Base-by-base conservation (phyloP, 1,140 invertebrate genomes). In the Myzus persicae region DNA sequence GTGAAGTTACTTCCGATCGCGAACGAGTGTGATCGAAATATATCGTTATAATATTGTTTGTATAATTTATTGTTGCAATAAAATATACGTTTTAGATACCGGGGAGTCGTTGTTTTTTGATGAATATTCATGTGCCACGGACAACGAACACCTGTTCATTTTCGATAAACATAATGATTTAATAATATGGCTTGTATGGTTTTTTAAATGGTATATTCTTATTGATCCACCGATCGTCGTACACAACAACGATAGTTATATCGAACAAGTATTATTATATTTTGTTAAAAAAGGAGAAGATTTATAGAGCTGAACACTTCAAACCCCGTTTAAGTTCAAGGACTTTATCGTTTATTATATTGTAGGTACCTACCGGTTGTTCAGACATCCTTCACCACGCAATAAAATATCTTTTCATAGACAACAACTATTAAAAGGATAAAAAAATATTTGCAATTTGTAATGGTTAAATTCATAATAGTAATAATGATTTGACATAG, bases 91-190 rank as follows among this genome's bases (percentile, higher is more conserved):
- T 44, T 44, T 46, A 31, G 5, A 5, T n/a, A 44, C 31, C 3
- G 1, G 14, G 18, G 85, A 18, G 18, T 91, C 9, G 44, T 91
- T 76, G 26, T n/a, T 82, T 40, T 90, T 76, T 36, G 3, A 91
- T 91, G 40, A 91, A 91, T 91, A 76, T 48, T 91, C 20, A 91
- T 91, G 24, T 46, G 11, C 20, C 6, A 44, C 5, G 24, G 20
- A 51, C 54, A 36, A 44, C 42, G 38, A 31, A 91, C 90, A 91
- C 59, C 90, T 91, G 90, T 91, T 91, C 67, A 42, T 76, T 81
- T 20, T 44, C 44, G 24, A 26, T 42, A 26, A 67, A n/a, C 36
- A 90, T 40, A 42, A 90, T 67, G n/a, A 31, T 67, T 18, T 18
- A 18, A 51, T 22, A 22, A n/a, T n/a, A 51, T 36, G 48, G 14